Percentiles rank a stretch among this genome's conserved stretches.
Evolutionary conservation across 2,113 vertebrate species (phyloP).

Genomic region (Triplophysa tibetana): DNA sequence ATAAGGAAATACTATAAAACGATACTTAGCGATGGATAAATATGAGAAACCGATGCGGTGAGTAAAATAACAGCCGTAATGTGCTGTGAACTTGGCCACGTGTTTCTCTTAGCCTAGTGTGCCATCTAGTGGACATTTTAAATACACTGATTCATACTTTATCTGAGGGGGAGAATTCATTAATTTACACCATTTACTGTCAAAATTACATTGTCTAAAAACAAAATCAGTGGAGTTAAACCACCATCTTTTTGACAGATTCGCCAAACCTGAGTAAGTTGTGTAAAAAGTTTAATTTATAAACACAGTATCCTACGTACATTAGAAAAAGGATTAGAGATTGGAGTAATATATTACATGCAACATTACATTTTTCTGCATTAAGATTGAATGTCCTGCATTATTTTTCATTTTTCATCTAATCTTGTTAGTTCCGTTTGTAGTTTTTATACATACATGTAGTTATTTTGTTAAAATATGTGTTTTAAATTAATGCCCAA

Average conservation of each 20-base stretch:
- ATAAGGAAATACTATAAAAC: background rate
- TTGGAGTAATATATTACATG: no score
- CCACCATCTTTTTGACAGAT: background rate
- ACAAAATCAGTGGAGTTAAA: background rate
- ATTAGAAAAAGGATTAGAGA: no score
- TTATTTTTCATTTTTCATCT: no score
- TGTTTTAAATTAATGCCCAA: no score
- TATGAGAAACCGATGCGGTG: background rate
- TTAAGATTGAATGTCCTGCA: no score
- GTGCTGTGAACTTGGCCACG: background rate
- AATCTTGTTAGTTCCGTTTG: no score
- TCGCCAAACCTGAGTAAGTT: background rate
- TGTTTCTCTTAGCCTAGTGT: background rate
- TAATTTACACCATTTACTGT: background rate
- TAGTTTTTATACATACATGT: no score
- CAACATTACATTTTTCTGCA: no score
- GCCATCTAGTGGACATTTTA: constrained; percentile 53
- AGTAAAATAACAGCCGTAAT: background rate
- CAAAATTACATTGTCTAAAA: background rate
- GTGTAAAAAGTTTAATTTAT: no score
- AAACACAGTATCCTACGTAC: no score
- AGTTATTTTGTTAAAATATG: no score
- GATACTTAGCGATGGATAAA: background rate
- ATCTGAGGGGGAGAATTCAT: background rate
- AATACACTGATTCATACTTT: background rate